phyloP scores from a whole-genome alignment of 2,113 vertebrate genomes.

The Ammodramus savannarum region DNA sequence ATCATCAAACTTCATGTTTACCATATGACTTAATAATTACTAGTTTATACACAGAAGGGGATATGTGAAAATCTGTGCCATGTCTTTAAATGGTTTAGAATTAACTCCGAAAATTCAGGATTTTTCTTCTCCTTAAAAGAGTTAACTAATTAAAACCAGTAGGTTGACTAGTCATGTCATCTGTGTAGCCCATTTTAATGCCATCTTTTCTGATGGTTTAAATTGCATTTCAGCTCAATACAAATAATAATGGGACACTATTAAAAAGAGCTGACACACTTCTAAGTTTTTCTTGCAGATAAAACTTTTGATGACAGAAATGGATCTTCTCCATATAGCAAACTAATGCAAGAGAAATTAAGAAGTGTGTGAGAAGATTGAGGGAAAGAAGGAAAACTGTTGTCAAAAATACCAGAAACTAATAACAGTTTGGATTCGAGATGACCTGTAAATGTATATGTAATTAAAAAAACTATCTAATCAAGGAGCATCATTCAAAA shows the following conservation, averaged over 20 bases:
- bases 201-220: not conserved
- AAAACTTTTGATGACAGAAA: not conserved
- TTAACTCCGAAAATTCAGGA: not conserved
- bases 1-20: not conserved
- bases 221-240: not conserved
- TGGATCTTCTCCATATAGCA: not conserved
- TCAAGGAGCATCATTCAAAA: not conserved
- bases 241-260: not conserved
- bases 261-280: not conserved
- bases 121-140: not conserved
- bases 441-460: not conserved
- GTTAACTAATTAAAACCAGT: not conserved
- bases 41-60: not conserved
- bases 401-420: conserved; percentile 1
- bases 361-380: not conserved
- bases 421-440: not conserved
- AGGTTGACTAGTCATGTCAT: not conserved
- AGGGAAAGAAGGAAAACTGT: not conserved
- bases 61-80: not conserved
- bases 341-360: not conserved
- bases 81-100: not conserved
- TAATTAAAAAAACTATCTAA: not conserved
- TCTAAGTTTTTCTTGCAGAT: not conserved
- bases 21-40: not conserved
- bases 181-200: not conserved